Evolutionary conservation across 2,797 vertebrate genomes (phyloP), one percentile per base, ranked within the genome.

Genomic region (Fringilla coelebs): DNA sequence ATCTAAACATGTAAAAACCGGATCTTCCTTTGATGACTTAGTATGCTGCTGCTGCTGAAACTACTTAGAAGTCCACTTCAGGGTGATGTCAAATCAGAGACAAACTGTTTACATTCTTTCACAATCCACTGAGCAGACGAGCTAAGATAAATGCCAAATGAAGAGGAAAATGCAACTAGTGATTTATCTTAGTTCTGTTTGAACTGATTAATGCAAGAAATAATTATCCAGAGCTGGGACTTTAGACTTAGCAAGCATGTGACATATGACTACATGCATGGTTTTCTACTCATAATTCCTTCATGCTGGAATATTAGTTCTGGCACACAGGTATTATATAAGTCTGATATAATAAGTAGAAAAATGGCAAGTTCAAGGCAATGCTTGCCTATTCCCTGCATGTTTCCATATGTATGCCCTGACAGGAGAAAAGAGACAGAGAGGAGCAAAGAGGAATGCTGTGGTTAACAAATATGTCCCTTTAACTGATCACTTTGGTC

Each of bases 81-180:
- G 61, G 0, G 1, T 79, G 41, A 11, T 71, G 40, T 67, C 68
- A 89, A 70, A 75, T 70, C 48, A 82, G 70, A 76, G 46, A 65
- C 45, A 94, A 71, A 63, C 57, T 89, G 48, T 92, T 92, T 84
- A 81, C 62, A 82, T 62, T 75, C 80, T 90, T 94, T 88, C 75
- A 85, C 46, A 95, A 73, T 49, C 71, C 48, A 29, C 43, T 67
- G 65, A 89, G 54, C 57, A 88, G 57, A 34, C 0, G 0, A 88
- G 49, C 58, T 65, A 52, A 68, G 71, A 85, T 55, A 94, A 84
- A 90, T 17, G 31, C 46, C 81, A 92, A 62, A 66, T 20, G 20
- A 85, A 83, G 68, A 94, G 18, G 21, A 60, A 94, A 91, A 87
- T 16, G 11, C 40, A 89, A 55, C 75, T 55, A 83, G 48, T 79